These are phyloP conservation scores for Morus bassanus DNA, from an alignment of 2,797 vertebrate genomes.

Conservation along the genomic window DNA sequence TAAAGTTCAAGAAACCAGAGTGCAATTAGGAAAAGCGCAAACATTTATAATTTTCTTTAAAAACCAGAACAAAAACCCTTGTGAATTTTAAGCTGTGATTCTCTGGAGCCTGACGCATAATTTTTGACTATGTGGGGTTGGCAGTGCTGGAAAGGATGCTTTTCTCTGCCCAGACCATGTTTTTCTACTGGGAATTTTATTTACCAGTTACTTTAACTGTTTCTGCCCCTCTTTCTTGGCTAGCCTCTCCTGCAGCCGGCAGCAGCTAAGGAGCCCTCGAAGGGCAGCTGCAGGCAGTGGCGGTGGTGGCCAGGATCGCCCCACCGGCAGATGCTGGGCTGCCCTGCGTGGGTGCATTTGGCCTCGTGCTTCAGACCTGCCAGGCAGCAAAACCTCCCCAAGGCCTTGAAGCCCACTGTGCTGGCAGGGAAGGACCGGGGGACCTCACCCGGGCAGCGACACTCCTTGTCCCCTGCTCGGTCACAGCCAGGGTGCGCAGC, in stretches of 20 bases:
- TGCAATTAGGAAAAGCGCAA: slow-evolving; percentile 1
- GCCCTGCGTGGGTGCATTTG: background rate
- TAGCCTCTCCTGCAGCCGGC: background rate
- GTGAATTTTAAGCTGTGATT: background rate
- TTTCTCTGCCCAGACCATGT: background rate
- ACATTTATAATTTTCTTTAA: slow-evolving; percentile 5
- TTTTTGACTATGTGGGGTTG: slow-evolving; percentile 18
- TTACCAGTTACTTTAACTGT: background rate
- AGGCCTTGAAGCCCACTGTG: background rate
- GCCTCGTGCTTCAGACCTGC: background rate
- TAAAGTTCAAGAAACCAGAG: slow-evolving; percentile 20
- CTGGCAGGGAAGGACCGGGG: background rate
- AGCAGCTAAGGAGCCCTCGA: background rate
- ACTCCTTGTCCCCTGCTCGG: accelerated
- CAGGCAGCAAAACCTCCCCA: background rate
- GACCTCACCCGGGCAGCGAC: background rate
- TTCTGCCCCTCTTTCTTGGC: background rate
- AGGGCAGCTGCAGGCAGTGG: background rate
- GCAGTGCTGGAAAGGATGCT: slow-evolving; percentile 18
- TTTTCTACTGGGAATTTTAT: background rate
- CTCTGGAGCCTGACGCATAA: background rate
- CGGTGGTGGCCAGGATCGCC: background rate
- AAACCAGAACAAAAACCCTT: background rate
- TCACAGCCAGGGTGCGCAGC: accelerated
- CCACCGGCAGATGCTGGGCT: background rate